phyloP scores from a whole-genome alignment of 2,113 vertebrate species.

The Vombatus ursinus region DNA sequence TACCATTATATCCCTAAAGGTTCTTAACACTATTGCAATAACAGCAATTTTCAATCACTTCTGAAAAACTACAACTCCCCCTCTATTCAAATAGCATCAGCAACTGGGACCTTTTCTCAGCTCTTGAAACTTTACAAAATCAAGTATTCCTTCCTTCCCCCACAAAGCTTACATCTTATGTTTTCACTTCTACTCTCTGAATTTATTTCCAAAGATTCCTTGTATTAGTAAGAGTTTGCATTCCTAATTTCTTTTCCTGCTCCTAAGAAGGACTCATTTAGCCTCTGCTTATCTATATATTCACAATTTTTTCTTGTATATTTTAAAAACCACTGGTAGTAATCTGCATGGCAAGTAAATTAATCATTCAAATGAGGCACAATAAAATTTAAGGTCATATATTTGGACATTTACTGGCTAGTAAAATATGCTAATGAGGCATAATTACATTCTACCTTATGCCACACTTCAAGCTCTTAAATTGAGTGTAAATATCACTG shows the following conservation, averaged over 20 bases:
- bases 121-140: neutral
- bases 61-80: neutral
- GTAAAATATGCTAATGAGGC: conserved; percentile 74
- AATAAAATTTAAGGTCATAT: conserved; percentile 63
- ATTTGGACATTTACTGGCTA: conserved; percentile 51
- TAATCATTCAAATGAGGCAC: conserved; percentile 58
- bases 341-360: conserved; percentile 55
- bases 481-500: conserved; percentile 58
- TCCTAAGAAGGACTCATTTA: neutral
- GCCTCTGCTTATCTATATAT: neutral
- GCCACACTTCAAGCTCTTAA: conserved; percentile 65
- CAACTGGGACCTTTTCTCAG: neutral
- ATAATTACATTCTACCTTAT: conserved; percentile 69
- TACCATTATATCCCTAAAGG: neutral
- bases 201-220: neutral
- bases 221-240: neutral
- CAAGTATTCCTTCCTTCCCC: neutral
- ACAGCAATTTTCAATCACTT: neutral
- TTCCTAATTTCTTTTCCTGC: neutral
- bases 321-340: conserved; percentile 53
- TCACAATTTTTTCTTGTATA: conserved; percentile 7
- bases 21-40: neutral
- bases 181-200: conserved; percentile 6
- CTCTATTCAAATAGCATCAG: neutral
- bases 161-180: neutral